A percentile compares a stretch with the other conserved stretches of the same genome.
Evolutionary conservation across 2,113 vertebrate genomes (phyloP).

Genomic region (Apistogramma diplotaenia): DNA sequence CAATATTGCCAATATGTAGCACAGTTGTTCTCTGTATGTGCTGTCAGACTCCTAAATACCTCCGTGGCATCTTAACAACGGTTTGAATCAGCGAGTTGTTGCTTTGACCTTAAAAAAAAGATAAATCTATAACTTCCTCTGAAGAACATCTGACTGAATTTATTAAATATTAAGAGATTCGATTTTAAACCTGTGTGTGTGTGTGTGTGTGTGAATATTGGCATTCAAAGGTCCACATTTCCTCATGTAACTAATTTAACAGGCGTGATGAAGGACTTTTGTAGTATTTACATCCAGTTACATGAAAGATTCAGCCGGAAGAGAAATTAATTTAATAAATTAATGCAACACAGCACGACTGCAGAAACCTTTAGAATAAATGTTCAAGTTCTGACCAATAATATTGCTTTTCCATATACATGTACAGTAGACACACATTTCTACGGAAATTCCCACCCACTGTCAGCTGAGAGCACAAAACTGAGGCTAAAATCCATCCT

Average conservation of each 20-base stretch:
- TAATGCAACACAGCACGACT: background rate
- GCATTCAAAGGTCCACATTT: background rate
- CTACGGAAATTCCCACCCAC: no score
- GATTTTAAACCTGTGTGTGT: background rate
- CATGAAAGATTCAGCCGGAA: background rate
- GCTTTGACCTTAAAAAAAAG: constrained; percentile 31
- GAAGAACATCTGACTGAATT: background rate
- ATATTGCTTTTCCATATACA: background rate
- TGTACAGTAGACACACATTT: no score
- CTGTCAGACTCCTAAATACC: background rate
- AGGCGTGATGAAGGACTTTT: background rate
- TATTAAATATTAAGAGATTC: background rate
- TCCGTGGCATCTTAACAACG: background rate
- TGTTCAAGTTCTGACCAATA: background rate
- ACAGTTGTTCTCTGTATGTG: background rate
- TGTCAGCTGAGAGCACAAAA: no score
- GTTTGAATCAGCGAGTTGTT: background rate
- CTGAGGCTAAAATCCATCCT: no score
- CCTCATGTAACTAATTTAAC: background rate
- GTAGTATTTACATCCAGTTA: background rate
- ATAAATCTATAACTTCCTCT: constrained; percentile 29
- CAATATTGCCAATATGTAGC: background rate
- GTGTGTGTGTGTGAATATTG: background rate
- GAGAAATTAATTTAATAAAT: background rate
- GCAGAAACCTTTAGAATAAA: background rate